Percentiles rank a stretch among this genome's conserved stretches.
Conservation (phyloP, 2,797 vertebrate species). For the Phataginus tricuspis region DNA sequence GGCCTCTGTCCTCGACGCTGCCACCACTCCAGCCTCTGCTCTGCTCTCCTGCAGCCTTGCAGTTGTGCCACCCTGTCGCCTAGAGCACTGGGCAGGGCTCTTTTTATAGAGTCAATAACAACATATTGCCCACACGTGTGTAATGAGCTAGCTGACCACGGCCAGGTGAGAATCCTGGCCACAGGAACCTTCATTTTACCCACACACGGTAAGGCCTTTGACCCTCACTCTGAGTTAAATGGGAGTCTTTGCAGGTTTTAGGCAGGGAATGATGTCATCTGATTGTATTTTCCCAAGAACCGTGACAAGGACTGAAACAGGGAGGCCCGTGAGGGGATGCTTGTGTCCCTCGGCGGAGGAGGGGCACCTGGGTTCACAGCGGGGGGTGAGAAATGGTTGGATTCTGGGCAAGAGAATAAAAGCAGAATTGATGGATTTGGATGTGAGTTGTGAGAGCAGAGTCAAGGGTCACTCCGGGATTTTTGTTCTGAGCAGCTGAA, state of each 20-base stretch:
- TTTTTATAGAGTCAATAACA: too few species aligned
- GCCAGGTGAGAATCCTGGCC: too few species aligned
- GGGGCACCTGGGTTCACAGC: neutral
- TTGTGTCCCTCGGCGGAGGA: neutral
- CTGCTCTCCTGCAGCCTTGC: too few species aligned
- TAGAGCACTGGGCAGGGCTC: too few species aligned
- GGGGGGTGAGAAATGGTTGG: neutral
- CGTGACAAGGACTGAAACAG: neutral
- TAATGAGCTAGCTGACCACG: too few species aligned
- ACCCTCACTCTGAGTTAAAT: neutral
- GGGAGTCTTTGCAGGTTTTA: neutral
- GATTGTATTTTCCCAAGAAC: neutral
- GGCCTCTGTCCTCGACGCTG: too few species aligned
- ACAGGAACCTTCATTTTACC: too few species aligned
- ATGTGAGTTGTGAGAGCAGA: neutral
- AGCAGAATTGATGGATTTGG: neutral
- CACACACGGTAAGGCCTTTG: neutral
- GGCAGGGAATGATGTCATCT: neutral
- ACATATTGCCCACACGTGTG: too few species aligned
- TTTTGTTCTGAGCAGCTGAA: neutral
- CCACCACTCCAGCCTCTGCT: too few species aligned
- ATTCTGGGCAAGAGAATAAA: neutral
- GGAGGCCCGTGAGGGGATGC: neutral
- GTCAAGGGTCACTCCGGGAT: neutral
- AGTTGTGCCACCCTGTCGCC: too few species aligned